phyloP scores from a whole-genome alignment of 2,888 invertebrate genomes.

The Sclerodermus sp. region DNA sequence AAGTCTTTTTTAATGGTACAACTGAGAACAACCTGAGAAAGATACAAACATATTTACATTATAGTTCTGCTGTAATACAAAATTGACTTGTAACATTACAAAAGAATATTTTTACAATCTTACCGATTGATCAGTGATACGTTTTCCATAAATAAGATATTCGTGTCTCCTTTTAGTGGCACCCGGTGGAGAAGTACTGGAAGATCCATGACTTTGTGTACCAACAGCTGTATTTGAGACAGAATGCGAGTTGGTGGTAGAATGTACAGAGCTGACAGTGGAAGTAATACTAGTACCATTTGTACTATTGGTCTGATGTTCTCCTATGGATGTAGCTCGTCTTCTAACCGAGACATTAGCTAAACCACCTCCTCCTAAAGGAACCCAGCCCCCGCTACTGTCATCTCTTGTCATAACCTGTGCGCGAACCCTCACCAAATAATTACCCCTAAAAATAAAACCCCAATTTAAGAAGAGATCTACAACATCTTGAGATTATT shows the following conservation, averaged over 20 bases:
- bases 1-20: conserved; percentile 95
- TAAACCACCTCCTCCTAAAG: conserved; percentile 90
- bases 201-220: conserved; percentile 45
- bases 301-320: conserved; percentile 40
- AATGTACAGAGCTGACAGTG: conserved; percentile 38
- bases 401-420: conserved; percentile 99
- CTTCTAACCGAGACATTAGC: conserved; percentile 90
- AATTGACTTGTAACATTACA: not conserved
- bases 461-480: no score
- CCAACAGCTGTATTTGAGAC: conserved; percentile 28
- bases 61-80: not conserved
- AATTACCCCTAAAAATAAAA: conserved; percentile 72
- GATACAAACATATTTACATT: not conserved
- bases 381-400: conserved; percentile 94
- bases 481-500: no score
- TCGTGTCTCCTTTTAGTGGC: conserved; percentile 73
- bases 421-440: conserved; percentile 95
- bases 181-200: conserved; percentile 54
- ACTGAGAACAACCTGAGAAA: conserved; percentile 81
- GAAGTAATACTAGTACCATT: conserved; percentile 39
- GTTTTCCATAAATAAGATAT: conserved; percentile 89
- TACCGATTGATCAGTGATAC: conserved; percentile 91
- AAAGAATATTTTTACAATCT: conserved; percentile 45
- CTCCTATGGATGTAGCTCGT: conserved; percentile 62
- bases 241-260: conserved; percentile 31